A percentile compares a stretch with the other conserved stretches of the same genome.
Conservation (phyloP, 2,888 invertebrate genomes). For the Pogonocherus hispidulus region DNA sequence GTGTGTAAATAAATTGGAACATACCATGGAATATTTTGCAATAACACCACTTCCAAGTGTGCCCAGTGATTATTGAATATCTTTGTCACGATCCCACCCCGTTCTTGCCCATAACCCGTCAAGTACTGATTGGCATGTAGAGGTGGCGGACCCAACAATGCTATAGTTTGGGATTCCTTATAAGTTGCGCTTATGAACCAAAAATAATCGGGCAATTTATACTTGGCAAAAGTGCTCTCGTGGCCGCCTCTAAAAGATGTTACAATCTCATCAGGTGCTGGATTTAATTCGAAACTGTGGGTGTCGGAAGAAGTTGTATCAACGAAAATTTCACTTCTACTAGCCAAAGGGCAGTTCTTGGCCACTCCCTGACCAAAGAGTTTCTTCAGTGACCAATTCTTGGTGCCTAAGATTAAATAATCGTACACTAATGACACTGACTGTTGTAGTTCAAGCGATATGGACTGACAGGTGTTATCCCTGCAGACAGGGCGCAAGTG, state of each 20-base stretch:
- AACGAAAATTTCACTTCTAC: constrained; percentile 83
- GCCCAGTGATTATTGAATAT: constrained; percentile 86
- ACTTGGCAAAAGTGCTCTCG: constrained; percentile 78
- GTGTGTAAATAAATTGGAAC: constrained; percentile 92
- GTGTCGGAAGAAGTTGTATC: constrained; percentile 79
- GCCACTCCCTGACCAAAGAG: constrained; percentile 90
- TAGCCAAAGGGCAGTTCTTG: constrained; percentile 86
- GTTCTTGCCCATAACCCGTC: constrained; percentile 92
- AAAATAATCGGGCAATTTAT: constrained; percentile 71
- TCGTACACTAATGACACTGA: constrained; percentile 92
- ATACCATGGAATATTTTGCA: constrained; percentile 92
- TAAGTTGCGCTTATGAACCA: constrained; percentile 76
- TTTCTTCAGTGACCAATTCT: constrained; percentile 89
- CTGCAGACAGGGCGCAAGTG: constrained; percentile 86
- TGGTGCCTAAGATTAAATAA: constrained; percentile 74
- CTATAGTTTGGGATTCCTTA: constrained; percentile 65
- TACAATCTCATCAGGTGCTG: constrained; percentile 73
- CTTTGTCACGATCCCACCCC: constrained; percentile 89
- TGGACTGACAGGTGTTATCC: constrained; percentile 69
- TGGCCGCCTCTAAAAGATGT: constrained; percentile 80
- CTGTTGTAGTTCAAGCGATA: constrained; percentile 85
- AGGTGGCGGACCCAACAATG: constrained; percentile 76
- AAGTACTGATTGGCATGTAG: constrained; percentile 84
- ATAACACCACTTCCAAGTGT: constrained; percentile 81
- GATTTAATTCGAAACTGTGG: constrained; percentile 75